These are phyloP conservation scores for Heteropelma amictum DNA, from an alignment of 2,888 invertebrate genomes.

Conservation along the genomic window DNA sequence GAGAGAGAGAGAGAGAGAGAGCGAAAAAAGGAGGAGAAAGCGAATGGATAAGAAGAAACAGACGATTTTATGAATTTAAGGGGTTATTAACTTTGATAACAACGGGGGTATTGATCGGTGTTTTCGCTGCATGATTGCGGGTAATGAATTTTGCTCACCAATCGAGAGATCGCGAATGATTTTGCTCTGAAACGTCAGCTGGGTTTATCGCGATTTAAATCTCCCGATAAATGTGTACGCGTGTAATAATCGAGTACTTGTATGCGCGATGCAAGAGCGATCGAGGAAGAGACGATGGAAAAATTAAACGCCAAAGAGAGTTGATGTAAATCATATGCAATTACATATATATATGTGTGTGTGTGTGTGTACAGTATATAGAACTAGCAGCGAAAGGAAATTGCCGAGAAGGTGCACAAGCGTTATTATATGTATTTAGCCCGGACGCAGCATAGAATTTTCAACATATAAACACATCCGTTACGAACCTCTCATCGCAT, in stretches of 20 bases:
- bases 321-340: slow-evolving; percentile 20
- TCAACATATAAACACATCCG: slow-evolving; percentile 46
- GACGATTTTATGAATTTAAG: too few relatives aligned
- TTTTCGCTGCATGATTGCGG: too few relatives aligned
- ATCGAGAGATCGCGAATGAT: slow-evolving; percentile 3
- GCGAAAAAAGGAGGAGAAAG: too few relatives aligned
- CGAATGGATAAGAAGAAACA: too few relatives aligned
- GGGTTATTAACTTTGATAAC: too few relatives aligned
- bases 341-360: background rate
- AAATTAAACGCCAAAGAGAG: slow-evolving; percentile 44
- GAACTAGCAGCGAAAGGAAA: slow-evolving; percentile 36
- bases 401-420: slow-evolving; percentile 42
- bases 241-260: too few relatives aligned
- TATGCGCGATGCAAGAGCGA: too few relatives aligned
- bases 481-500: slow-evolving; percentile 36
- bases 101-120: too few relatives aligned
- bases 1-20: background rate
- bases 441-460: slow-evolving; percentile 52
- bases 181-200: slow-evolving; percentile 27
- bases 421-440: slow-evolving; percentile 52
- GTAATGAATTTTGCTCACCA: too few relatives aligned
- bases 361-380: background rate
- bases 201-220: background rate
- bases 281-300: slow-evolving; percentile 10
- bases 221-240: background rate